A percentile compares a stretch with the other conserved stretches of the same genome.
phyloP scores from a whole-genome alignment of 2,888 invertebrate species.

The Coremacera marginata region DNA sequence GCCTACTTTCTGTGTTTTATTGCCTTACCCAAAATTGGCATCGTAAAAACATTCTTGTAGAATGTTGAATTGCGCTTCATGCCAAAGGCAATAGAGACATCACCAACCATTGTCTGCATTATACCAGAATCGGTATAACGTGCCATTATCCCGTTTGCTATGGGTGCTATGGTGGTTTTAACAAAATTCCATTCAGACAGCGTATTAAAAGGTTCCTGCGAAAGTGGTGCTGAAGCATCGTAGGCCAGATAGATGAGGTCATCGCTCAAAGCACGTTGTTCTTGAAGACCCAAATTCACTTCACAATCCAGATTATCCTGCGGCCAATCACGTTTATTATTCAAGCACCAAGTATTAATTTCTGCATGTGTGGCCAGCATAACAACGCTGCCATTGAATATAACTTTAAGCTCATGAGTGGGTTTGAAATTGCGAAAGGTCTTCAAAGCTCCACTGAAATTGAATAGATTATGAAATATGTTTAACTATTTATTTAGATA shows the following conservation, averaged over 20 bases:
- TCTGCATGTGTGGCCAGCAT: constrained; percentile 56
- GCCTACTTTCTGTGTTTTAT: no score
- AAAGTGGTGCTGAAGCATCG: constrained; percentile 53
- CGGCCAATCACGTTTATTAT: constrained; percentile 63
- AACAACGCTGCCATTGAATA: constrained; percentile 56
- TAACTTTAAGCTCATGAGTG: constrained; percentile 53
- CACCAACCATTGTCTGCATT: constrained; percentile 56
- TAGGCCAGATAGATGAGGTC: constrained; percentile 48
- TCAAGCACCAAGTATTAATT: constrained; percentile 62
- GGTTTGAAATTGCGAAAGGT: constrained; percentile 52
- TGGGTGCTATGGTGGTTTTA: constrained; percentile 52
- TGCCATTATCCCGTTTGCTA: constrained; percentile 49
- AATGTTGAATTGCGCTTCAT: constrained; percentile 61
- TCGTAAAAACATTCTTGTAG: constrained; percentile 60
- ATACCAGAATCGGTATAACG: constrained; percentile 52
- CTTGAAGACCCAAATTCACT: constrained; percentile 57
- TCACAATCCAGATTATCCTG: constrained; percentile 61
- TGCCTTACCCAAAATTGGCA: constrained; percentile 60
- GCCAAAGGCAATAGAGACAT: constrained; percentile 57
- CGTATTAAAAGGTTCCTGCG: constrained; percentile 56
- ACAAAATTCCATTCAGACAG: constrained; percentile 62
- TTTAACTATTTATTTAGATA: not conserved
- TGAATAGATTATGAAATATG: not conserved
- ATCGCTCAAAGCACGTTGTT: not conserved
- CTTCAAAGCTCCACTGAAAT: constrained; percentile 54